phyloP scores from a whole-genome alignment of 2,797 vertebrate genomes.

The Myotis myotis region DNA sequence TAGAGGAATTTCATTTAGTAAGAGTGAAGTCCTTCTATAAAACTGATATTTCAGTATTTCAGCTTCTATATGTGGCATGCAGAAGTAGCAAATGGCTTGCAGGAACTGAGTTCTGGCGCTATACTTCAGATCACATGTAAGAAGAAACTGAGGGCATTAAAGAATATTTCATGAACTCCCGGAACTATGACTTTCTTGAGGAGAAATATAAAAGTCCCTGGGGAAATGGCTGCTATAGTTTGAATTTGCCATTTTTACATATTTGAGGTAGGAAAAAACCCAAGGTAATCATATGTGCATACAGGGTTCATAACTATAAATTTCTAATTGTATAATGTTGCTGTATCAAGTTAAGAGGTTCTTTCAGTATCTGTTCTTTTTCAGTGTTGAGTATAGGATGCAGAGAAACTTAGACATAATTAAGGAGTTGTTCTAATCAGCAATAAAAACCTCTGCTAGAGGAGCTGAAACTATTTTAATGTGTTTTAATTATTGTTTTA shows the following conservation, averaged over 20 bases:
- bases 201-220: not conserved
- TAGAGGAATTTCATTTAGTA: not conserved
- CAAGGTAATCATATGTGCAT: not conserved
- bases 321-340: not conserved
- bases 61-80: not conserved
- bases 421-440: not conserved
- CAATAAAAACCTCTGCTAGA: not conserved
- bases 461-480: not conserved
- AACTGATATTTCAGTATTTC: not conserved
- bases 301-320: not conserved
- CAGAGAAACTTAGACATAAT: not conserved
- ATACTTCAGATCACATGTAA: not conserved
- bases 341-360: not conserved
- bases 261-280: not conserved
- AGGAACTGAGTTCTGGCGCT: constrained; percentile 38
- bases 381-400: not conserved
- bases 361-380: not conserved
- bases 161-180: constrained; percentile 11
- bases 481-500: not conserved
- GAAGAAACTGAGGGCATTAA: not conserved
- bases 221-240: not conserved
- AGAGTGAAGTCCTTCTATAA: constrained; percentile 31
- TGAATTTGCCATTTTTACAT: constrained; percentile 23
- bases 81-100: not conserved
- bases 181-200: not conserved